phyloP scores from a whole-genome alignment of 2,113 vertebrate genomes.

The Mustela lutreola region DNA sequence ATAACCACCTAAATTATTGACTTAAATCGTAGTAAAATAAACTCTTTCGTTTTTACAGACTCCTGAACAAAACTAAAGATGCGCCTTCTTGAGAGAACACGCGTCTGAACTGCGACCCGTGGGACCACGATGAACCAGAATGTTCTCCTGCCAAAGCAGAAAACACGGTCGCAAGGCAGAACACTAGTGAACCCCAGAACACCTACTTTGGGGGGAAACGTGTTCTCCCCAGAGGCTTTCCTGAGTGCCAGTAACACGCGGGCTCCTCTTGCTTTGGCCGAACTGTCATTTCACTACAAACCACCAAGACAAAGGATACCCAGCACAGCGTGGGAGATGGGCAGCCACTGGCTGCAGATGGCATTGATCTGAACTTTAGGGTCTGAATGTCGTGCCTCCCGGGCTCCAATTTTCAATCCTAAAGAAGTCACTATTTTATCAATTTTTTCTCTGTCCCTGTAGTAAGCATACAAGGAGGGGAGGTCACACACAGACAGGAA shows the following conservation, averaged over 20 bases:
- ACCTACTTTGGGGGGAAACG: not conserved
- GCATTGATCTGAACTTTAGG: constrained; percentile 96
- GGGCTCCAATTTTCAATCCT: constrained; percentile 91
- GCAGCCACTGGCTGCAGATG: constrained; percentile 97
- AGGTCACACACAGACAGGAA: not conserved
- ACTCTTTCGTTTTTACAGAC: not conserved
- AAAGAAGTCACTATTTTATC: constrained; percentile 96
- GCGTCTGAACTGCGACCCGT: not conserved
- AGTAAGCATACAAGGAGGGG: not conserved
- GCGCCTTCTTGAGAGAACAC: not conserved
- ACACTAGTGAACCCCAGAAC: not conserved
- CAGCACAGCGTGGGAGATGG: constrained; percentile 94
- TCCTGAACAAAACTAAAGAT: not conserved
- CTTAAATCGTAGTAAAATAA: not conserved
- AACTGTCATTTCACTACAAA: not conserved
- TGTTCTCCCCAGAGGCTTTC: not conserved
- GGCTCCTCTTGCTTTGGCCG: not conserved
- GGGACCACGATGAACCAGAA: not conserved
- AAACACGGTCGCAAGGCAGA: not conserved
- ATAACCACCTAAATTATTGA: not conserved
- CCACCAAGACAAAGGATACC: constrained; percentile 92
- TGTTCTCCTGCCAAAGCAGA: not conserved
- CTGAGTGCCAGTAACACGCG: no score
- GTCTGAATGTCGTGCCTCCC: constrained; percentile 94
- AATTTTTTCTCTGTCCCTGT: constrained; percentile 96